Percentiles rank a stretch among this genome's conserved stretches.
phyloP scores from a whole-genome alignment of 2,888 invertebrate species.

The Macrophya annulata region DNA sequence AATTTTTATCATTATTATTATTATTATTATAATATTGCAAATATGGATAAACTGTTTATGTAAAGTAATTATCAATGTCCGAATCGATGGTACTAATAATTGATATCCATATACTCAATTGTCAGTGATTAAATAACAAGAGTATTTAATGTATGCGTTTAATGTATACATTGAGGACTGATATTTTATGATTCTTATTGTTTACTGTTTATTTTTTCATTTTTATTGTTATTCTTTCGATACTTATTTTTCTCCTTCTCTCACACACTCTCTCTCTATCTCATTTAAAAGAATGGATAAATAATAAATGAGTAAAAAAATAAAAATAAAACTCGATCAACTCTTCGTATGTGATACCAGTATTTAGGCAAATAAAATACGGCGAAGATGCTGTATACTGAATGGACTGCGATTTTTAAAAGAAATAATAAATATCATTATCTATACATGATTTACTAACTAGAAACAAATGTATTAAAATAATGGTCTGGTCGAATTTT shows the following conservation, averaged over 20 bases:
- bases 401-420: not conserved
- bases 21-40: no score
- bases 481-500: no score
- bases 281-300: not conserved
- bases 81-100: no score
- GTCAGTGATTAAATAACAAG: not conserved
- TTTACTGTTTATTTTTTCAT: no score
- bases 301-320: not conserved
- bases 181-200: not conserved
- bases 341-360: slow-evolving; percentile 37
- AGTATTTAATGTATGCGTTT: no score
- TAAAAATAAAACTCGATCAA: slow-evolving; percentile 17
- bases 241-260: not conserved
- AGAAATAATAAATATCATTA: not conserved
- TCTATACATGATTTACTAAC: not conserved
- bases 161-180: not conserved
- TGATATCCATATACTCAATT: no score
- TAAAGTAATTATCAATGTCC: no score
- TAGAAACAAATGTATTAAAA: not conserved
- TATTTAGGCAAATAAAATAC: not conserved
- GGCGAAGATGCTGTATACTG: not conserved
- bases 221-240: not conserved
- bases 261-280: not conserved
- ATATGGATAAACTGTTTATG: no score
- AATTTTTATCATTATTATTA: no score